Conservation (phyloP, 2,797 vertebrate genomes). For the Pampus argenteus region DNA sequence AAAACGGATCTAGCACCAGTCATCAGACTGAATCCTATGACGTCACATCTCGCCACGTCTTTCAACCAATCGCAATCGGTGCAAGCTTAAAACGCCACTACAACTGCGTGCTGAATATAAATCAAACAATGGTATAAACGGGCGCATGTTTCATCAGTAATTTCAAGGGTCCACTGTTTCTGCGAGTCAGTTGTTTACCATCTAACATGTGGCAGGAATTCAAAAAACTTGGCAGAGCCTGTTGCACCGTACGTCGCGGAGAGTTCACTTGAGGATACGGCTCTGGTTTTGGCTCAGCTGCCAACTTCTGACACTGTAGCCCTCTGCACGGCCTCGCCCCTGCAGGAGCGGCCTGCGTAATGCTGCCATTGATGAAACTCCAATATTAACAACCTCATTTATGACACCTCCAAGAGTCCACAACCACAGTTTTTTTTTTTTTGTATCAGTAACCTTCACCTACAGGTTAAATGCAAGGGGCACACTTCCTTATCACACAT, state of each 20-base stretch:
- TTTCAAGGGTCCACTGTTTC: conserved; percentile 49
- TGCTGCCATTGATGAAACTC: conserved; percentile 82
- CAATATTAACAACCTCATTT: conserved; percentile 82
- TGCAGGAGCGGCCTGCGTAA: conserved; percentile 76
- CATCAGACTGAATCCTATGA: conserved; percentile 85
- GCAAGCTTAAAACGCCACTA: conserved; percentile 74
- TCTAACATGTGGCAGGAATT: conserved; percentile 82
- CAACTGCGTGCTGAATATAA: conserved; percentile 46
- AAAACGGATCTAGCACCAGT: conserved; percentile 77
- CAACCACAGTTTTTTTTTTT: conserved; percentile 31
- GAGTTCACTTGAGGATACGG: conserved; percentile 87
- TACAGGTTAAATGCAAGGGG: conserved; percentile 24
- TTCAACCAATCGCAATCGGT: conserved; percentile 93
- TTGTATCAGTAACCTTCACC: conserved; percentile 17
- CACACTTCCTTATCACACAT: background rate
- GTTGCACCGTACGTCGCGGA: conserved; percentile 77
- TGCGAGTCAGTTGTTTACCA: conserved; percentile 80
- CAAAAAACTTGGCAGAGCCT: conserved; percentile 80
- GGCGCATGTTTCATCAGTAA: conserved; percentile 39
- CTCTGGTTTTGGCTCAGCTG: conserved; percentile 85
- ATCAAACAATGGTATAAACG: conserved; percentile 63
- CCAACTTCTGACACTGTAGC: conserved; percentile 87
- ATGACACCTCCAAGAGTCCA: conserved; percentile 73
- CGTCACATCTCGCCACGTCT: conserved; percentile 96
- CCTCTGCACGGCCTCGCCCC: conserved; percentile 83